Evolutionary conservation across 1,140 invertebrate species (phyloP).

Genomic region (Harlomillsia oculata): DNA sequence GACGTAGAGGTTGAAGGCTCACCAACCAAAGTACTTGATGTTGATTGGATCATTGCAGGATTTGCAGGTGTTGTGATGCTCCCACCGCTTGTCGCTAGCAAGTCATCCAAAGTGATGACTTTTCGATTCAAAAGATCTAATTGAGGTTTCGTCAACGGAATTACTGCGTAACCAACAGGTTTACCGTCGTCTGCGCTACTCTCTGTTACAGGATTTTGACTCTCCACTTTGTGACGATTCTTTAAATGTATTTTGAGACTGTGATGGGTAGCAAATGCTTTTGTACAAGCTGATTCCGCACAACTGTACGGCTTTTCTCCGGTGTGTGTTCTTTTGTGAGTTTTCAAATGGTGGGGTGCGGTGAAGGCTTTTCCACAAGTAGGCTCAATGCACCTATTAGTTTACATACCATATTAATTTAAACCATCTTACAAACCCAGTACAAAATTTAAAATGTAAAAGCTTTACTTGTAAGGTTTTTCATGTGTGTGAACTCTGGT

Average conservation of each 20-base stretch:
- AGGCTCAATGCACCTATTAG: slow-evolving; percentile 62
- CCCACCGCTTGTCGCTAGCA: slow-evolving; percentile 1
- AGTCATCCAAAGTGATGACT: slow-evolving; percentile 20
- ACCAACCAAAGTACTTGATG: not conserved
- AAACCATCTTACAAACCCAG: no score
- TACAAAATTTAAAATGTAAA: no score
- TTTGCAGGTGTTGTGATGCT: not conserved
- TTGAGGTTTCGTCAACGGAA: slow-evolving; percentile 20
- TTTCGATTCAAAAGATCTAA: slow-evolving; percentile 29
- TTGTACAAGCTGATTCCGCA: slow-evolving; percentile 57
- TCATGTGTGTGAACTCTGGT: slow-evolving; percentile 83
- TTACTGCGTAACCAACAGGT: slow-evolving; percentile 18
- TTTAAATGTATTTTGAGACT: slow-evolving; percentile 63
- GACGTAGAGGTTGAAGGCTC: not conserved
- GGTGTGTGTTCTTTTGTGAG: slow-evolving; percentile 63
- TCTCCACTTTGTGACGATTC: slow-evolving; percentile 19
- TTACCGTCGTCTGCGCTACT: slow-evolving; percentile 3
- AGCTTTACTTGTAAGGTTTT: slow-evolving; percentile 73
- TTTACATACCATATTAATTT: no score
- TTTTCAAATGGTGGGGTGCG: slow-evolving; percentile 86
- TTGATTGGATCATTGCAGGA: not conserved
- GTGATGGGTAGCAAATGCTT: slow-evolving; percentile 68
- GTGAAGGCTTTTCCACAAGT: slow-evolving; percentile 86
- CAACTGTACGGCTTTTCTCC: slow-evolving; percentile 70
- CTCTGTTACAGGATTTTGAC: not conserved